Base-by-base conservation (phyloP, 2,113 vertebrate species). In the Tiliqua scincoides region DNA sequence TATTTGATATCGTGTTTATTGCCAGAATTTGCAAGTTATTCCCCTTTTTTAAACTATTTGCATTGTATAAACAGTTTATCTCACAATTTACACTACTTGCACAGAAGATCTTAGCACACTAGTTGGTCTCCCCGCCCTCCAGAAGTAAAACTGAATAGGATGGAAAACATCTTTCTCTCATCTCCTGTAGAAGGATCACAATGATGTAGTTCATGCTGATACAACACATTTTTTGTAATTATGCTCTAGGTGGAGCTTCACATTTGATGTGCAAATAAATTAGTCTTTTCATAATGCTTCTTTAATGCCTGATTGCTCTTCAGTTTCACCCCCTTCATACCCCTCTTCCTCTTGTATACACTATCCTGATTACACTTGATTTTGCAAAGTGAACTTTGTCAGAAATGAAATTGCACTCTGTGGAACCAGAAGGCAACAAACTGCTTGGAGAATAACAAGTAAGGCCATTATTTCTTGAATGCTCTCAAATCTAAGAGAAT, bases 301-400 rank as follows among this genome's bases (percentile, higher is more conserved):
- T 43, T 23, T 82, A 75, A 83, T 61, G 40, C 30, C 18, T 57
- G 77, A 62, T 0, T 30, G 57, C 87, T 89, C 70, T 83, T 85
- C 3, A 88, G 70, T 21, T 65, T 91, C 86, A 86, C 52, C 75
- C 91, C 30, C 21, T 81, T 83, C 75, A 79, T 57, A 23, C 88
- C 57, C 25, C 32, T 35, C 77, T 70, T 86, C 65, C 35, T 30
- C 79, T 0, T 92, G 62, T 89, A 79, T 48, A 18, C 54, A 57
- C 11, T 62, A 87, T 12, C 59, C 80, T 92, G 75, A 83, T 91
- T 90, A 88, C 30, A 68, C n/a, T 75, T 71, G 20, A 63, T 90
- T 88, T 83, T 91, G 81, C 57, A 70, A 88, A 91, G 79, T 27
- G 54, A 86, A 79, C 61, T 7, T 54, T 84, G 83, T 32, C 63